Base-by-base conservation (phyloP, 2,797 vertebrate species). In the Petrocephalus schoutedeni region DNA sequence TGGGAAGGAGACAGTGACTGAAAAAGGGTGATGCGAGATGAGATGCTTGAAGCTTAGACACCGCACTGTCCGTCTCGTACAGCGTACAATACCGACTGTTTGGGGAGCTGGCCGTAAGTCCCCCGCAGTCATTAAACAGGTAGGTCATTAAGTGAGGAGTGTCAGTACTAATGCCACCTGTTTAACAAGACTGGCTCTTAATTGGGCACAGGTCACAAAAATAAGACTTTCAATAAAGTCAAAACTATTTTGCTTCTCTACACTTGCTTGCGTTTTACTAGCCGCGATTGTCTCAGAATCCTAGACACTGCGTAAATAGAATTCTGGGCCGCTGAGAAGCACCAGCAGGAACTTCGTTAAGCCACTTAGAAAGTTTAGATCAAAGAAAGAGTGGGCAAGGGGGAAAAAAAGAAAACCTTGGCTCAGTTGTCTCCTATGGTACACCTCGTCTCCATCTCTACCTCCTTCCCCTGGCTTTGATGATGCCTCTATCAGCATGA, bases 391-490 rank as follows among this genome's bases (percentile, higher is more conserved):
- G 53, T 1, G 16, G 53, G 6, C 53, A 41, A 45, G 51, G 21
- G 82, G 45, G 23, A 32, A 8, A 45, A 77, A 36, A n/a, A 8
- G 41, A 9, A 57, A 67, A 74, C 61, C 59, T 57, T 16, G 59
- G 14, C 58, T 67, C 6, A 0, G 49, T 41, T 67, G 41, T 54
- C 64, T 85, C 8, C 53, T 23, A 64, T 3, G 14, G 41, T 74
- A 36, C 54, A 89, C 88, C 88, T 89, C 54, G 82, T 59, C 86
- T 86, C 58, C 12, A 28, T 89, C 89, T 88, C 89, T 85, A n/a
- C 90, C 91, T 88, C 90, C 86, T 45, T 90, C 86, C 85, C 57
- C 51, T 71, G 45, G 89, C 93, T 93, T 92, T 92, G 92, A 94
- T 92, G 91, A 92, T 92, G 91, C 89, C 89, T 80, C 88, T 74